Conservation (phyloP, 2,888 invertebrate genomes). For the Andrena camellia region DNA sequence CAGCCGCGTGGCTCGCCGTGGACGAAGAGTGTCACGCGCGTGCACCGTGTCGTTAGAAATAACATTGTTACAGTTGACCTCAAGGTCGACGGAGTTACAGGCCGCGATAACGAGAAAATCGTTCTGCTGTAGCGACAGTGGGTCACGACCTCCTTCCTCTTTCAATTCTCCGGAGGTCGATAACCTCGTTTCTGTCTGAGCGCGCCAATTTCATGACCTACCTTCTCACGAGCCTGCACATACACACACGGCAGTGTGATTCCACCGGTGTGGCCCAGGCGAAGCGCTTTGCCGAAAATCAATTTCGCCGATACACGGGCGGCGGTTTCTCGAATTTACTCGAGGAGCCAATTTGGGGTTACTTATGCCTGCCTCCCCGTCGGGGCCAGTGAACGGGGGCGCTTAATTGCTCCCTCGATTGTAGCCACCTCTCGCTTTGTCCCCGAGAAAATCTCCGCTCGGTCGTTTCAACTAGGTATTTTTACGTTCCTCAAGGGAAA, state of each 20-base stretch:
- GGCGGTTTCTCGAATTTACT: slow-evolving; percentile 44
- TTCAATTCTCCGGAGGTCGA: slow-evolving; percentile 74
- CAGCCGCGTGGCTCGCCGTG: background rate
- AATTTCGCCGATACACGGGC: slow-evolving; percentile 43
- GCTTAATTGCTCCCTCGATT: slow-evolving; percentile 15
- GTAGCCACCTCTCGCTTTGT: background rate
- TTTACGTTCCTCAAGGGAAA: background rate
- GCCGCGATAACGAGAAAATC: slow-evolving; percentile 73
- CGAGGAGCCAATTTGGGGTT: slow-evolving; percentile 35
- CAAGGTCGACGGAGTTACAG: slow-evolving; percentile 66
- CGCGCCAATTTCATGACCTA: slow-evolving; percentile 74
- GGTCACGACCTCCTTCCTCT: slow-evolving; percentile 79
- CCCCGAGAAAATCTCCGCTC: background rate
- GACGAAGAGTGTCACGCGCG: background rate
- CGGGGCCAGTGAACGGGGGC: slow-evolving; percentile 15
- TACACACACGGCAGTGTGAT: background rate
- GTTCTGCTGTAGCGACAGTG: slow-evolving; percentile 70
- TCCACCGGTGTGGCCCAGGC: background rate
- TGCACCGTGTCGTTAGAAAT: slow-evolving; percentile 38
- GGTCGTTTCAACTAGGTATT: background rate
- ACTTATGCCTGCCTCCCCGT: background rate
- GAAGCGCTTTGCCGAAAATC: slow-evolving; percentile 33
- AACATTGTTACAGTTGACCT: slow-evolving; percentile 52
- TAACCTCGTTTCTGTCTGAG: slow-evolving; percentile 73
- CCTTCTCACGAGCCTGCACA: slow-evolving; percentile 63